Conservation (phyloP, 2,888 invertebrate species). For the Blera fallax region DNA sequence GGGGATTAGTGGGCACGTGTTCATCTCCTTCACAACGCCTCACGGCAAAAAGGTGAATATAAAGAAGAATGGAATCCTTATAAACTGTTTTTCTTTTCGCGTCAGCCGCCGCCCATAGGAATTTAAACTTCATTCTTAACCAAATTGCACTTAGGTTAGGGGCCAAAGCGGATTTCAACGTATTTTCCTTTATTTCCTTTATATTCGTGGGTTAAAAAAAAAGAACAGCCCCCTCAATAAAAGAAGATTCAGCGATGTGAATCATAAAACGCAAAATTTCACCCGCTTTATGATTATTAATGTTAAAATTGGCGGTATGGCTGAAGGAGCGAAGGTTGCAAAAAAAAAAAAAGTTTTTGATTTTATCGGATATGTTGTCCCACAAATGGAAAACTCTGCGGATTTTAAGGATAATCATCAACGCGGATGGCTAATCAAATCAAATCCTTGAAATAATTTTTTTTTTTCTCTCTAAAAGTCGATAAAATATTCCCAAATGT, state of each 20-base stretch:
- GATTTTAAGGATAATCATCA: conserved; percentile 61
- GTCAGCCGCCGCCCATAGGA: neutral
- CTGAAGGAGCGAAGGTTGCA: neutral
- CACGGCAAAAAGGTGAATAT: neutral
- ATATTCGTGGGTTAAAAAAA: neutral
- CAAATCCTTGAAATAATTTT: neutral
- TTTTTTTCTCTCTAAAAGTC: neutral
- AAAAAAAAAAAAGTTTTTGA: neutral
- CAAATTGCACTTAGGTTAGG: neutral
- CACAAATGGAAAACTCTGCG: conserved; percentile 7
- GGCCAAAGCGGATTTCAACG: conserved; percentile 9
- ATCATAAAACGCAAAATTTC: neutral
- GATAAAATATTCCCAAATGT: neutral
- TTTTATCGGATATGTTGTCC: neutral
- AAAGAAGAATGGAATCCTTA: conserved; percentile 14
- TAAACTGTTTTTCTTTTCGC: conserved; percentile 5
- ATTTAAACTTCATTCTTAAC: neutral
- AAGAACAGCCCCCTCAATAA: neutral
- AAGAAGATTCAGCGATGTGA: neutral
- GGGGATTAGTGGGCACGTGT: conserved; percentile 10
- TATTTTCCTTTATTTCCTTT: neutral
- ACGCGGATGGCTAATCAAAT: conserved; percentile 69
- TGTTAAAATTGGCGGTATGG: neutral
- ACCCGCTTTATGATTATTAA: conserved; percentile 15
- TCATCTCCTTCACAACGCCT: neutral